Percentiles rank a stretch among this genome's conserved stretches.
These are phyloP conservation scores for Phymatocera aterrima DNA, from an alignment of 2,888 invertebrate species.

Conservation along the genomic window DNA sequence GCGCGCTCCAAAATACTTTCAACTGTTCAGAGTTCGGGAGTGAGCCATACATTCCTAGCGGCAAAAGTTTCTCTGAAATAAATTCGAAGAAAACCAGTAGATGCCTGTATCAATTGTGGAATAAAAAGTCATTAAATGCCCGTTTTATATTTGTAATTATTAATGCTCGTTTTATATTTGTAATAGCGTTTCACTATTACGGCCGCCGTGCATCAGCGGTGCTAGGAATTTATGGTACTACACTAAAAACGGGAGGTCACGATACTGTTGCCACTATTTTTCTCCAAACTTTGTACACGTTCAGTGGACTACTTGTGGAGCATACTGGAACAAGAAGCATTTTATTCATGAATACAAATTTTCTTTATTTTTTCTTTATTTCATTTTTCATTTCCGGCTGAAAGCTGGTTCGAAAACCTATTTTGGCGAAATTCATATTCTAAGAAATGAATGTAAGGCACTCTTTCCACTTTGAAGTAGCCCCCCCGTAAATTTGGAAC, in stretches of 20 bases:
- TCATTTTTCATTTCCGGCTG: neutral
- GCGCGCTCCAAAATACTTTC: conserved; percentile 86
- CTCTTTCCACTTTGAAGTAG: neutral
- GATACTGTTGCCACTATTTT: no score
- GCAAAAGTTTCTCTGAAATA: conserved; percentile 77
- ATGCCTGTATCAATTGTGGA: neutral
- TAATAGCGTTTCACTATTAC: no score
- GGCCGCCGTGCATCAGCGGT: no score
- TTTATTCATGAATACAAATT: no score
- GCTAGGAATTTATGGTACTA: no score
- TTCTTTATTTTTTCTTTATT: no score
- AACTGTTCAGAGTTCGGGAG: conserved; percentile 88
- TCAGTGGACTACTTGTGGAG: no score
- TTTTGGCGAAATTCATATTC: neutral
- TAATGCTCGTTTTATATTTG: no score
- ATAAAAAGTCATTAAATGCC: neutral
- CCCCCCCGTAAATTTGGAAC: neutral
- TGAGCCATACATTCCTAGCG: conserved; percentile 95
- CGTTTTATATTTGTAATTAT: neutral
- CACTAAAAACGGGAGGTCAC: no score
- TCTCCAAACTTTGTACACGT: no score
- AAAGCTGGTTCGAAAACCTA: neutral
- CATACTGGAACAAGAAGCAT: no score
- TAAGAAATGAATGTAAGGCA: neutral
- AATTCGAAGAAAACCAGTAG: conserved; percentile 38